Percentiles rank a stretch among this genome's conserved stretches.
Evolutionary conservation across 2,113 vertebrate genomes (phyloP).

Genomic region (Notothenia coriiceps): DNA sequence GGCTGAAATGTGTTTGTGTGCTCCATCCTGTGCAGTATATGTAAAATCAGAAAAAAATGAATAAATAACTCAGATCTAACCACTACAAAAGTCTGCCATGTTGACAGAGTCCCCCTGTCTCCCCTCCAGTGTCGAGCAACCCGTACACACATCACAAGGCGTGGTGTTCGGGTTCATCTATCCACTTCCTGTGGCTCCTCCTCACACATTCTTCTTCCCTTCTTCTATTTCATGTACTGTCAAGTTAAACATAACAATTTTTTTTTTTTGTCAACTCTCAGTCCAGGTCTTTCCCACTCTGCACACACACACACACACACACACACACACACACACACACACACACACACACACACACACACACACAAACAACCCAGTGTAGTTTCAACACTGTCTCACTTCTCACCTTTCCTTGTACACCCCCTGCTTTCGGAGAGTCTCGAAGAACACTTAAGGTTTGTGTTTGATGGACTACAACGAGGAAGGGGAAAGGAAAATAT

Average conservation of each 20-base stretch:
- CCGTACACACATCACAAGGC: neutral
- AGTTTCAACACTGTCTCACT: too few relatives aligned
- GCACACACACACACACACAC: too few relatives aligned
- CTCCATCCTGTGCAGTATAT: neutral
- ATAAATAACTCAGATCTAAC: neutral
- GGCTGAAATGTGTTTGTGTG: too few relatives aligned
- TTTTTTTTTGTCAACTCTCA: neutral
- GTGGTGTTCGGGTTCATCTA: neutral
- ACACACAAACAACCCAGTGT: too few relatives aligned
- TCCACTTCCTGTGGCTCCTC: constrained; percentile 16
- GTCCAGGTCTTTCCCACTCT: neutral
- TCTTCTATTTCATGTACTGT: constrained; percentile 1
- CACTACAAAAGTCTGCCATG: constrained; percentile 46
- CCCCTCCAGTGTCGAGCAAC: constrained; percentile 21
- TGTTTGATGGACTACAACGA: too few relatives aligned
- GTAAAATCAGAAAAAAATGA: too few relatives aligned
- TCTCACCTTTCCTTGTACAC: too few relatives aligned
- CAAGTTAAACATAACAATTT: neutral
- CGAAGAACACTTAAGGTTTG: too few relatives aligned
- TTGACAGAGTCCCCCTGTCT: constrained; percentile 31
- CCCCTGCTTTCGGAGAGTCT: too few relatives aligned
- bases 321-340: too few relatives aligned
- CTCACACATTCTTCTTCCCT: constrained; percentile 6
- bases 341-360: too few relatives aligned
- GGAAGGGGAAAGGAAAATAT: too few relatives aligned